Evolutionary conservation across 2,113 vertebrate species (phyloP).

Genomic region (Trochalopteron elliotii): DNA sequence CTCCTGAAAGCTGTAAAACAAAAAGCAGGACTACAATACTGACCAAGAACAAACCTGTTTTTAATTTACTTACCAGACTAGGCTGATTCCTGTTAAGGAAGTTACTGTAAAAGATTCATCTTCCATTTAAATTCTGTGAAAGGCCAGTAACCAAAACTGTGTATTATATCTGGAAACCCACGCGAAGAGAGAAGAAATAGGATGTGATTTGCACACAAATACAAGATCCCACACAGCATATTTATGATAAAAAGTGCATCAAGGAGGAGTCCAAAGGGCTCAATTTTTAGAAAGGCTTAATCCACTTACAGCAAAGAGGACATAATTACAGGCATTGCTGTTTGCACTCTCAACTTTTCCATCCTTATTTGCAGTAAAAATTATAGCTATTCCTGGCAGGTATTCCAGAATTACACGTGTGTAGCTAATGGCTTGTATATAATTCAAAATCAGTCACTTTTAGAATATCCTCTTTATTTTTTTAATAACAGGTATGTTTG

Average conservation of each 20-base stretch:
- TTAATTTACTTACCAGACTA: background rate
- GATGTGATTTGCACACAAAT: background rate
- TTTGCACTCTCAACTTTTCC: background rate
- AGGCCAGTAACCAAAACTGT: background rate
- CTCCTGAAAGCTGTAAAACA: background rate
- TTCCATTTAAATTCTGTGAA: background rate
- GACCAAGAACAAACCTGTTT: background rate
- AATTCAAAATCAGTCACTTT: background rate
- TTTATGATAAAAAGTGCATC: background rate
- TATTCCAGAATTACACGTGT: background rate
- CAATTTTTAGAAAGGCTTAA: background rate
- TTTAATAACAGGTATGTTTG: background rate
- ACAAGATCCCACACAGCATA: background rate
- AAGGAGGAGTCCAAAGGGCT: background rate
- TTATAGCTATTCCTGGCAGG: background rate
- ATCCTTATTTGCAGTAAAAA: background rate
- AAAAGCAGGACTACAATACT: background rate
- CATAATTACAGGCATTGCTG: background rate
- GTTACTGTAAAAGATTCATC: background rate
- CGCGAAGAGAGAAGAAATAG: background rate
- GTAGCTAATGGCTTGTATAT: background rate
- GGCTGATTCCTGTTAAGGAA: background rate
- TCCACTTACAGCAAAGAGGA: background rate
- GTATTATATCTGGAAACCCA: fast-evolving
- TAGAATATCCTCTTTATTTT: background rate